Base-by-base conservation (phyloP, 2,797 vertebrate species). In the Euphonia xanthogaster region DNA sequence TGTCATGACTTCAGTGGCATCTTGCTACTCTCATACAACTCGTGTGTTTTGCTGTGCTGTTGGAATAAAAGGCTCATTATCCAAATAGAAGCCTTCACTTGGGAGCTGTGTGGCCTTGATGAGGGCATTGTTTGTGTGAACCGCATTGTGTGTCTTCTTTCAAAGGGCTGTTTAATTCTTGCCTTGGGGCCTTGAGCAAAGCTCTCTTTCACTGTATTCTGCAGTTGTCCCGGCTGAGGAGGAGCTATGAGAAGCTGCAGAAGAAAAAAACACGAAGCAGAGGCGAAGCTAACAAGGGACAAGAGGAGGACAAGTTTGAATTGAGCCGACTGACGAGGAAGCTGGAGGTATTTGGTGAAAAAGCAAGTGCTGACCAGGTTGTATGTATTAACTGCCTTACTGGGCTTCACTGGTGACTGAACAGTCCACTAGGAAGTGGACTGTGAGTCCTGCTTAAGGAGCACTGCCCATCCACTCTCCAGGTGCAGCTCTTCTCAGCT, bases 161-260 rank as follows among this genome's bases (percentile, higher is more conserved):
- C 65, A 63, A 57, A 73, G 37, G 9, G 28, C 58, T 74, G 12
- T 75, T 31, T 78, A 65, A 90, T 79, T 88, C 73, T 54, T 90
- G 87, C 72, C 33, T n/a, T 37, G 60, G 12, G 70, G 39, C n/a
- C 75, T 80, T 39, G 37, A 82, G 48, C 68, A 61, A 51, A 55
- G 20, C 77, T 81, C 9, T 95, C 75, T 65, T 62, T 89, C 77
- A 47, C 93, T 94, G 78, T 83, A 31, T 97, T 45, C 78, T 97
- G 63, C 96, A 99, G 99, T 96, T 99, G 88, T 97, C 98, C 68
- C 98, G 97, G 96, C 96, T 99, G 95, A 99, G 98, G 95, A 99
- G 98, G 97, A 99, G 98, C 98, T 99, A 99, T 96, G 98, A 98
- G 96, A 99, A 99, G 95, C 98, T 99, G 74, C 99, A 99, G 96